These are phyloP conservation scores for Leptarthrus brevirostris DNA, from an alignment of 2,888 invertebrate species.

Conservation along the genomic window DNA sequence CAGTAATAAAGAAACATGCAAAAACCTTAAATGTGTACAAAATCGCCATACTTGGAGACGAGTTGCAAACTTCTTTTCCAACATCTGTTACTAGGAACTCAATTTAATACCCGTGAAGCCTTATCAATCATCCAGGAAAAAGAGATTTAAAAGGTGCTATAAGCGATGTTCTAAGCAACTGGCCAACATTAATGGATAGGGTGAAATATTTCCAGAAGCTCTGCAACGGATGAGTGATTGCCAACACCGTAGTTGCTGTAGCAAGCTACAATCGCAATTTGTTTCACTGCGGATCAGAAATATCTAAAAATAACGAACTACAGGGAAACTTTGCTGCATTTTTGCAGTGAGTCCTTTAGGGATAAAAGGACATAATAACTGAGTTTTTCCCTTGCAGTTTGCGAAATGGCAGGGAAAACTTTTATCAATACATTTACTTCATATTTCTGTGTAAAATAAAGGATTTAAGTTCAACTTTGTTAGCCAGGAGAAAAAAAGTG, in stretches of 20 bases:
- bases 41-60: too few relatives aligned
- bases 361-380: neutral
- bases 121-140: constrained; percentile 42
- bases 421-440: too few relatives aligned
- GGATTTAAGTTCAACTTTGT: too few relatives aligned
- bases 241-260: constrained; percentile 4
- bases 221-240: constrained; percentile 27
- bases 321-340: neutral
- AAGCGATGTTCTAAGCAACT: constrained; percentile 42
- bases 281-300: neutral
- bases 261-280: neutral
- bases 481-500: too few relatives aligned
- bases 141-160: constrained; percentile 30
- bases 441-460: too few relatives aligned
- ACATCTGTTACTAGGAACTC: neutral
- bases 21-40: too few relatives aligned
- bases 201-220: constrained; percentile 28
- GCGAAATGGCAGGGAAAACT: too few relatives aligned
- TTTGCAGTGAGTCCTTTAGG: neutral
- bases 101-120: constrained; percentile 30
- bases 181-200: constrained; percentile 42
- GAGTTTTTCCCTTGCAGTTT: neutral
- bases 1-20: too few relatives aligned
- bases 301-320: neutral
- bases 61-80: too few relatives aligned